phyloP scores from a whole-genome alignment of 1,140 invertebrate genomes.

The Globodera ellingtonae region DNA sequence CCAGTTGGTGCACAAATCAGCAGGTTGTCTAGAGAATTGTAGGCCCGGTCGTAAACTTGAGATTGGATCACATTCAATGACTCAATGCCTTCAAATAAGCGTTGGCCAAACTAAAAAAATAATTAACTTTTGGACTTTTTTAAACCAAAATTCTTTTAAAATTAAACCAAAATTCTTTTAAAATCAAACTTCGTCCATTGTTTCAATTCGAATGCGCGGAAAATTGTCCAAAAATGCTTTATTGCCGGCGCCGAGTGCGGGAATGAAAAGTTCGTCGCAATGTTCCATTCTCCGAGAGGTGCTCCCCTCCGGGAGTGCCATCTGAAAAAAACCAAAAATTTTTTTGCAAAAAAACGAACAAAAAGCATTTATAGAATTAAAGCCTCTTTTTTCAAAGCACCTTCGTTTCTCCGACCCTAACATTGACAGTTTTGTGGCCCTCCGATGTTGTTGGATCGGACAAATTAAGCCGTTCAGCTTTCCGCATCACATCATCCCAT shows the following conservation, averaged over 20 bases:
- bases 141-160: too few species aligned
- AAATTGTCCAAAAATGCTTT: slow-evolving; percentile 66
- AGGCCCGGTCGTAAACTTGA: slow-evolving; percentile 90
- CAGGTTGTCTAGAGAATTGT: slow-evolving; percentile 94
- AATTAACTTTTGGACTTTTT: slow-evolving; percentile 24
- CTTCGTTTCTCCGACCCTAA: slow-evolving; percentile 21
- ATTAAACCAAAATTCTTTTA: not conserved
- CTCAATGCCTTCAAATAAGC: slow-evolving; percentile 83
- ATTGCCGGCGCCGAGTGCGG: slow-evolving; percentile 69
- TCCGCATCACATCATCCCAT: not conserved
- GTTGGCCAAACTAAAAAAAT: slow-evolving; percentile 74
- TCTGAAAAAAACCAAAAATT: slow-evolving; percentile 40
- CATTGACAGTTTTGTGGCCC: slow-evolving; percentile 13
- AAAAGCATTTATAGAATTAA: slow-evolving; percentile 1
- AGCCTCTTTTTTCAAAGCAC: not conserved
- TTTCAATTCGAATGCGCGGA: slow-evolving; percentile 67
- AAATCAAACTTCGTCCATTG: slow-evolving; percentile 51
- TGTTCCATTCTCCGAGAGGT: slow-evolving; percentile 64
- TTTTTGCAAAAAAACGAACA: too few species aligned
- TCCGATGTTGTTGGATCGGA: not conserved
- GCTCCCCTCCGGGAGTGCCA: slow-evolving; percentile 77
- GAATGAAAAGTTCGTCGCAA: slow-evolving; percentile 73
- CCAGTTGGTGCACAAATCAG: slow-evolving; percentile 93
- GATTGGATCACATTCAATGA: slow-evolving; percentile 90
- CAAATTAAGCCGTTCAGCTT: slow-evolving; percentile 2